Base-by-base conservation (phyloP, 2,113 vertebrate genomes). In the Phycodurus eques region DNA sequence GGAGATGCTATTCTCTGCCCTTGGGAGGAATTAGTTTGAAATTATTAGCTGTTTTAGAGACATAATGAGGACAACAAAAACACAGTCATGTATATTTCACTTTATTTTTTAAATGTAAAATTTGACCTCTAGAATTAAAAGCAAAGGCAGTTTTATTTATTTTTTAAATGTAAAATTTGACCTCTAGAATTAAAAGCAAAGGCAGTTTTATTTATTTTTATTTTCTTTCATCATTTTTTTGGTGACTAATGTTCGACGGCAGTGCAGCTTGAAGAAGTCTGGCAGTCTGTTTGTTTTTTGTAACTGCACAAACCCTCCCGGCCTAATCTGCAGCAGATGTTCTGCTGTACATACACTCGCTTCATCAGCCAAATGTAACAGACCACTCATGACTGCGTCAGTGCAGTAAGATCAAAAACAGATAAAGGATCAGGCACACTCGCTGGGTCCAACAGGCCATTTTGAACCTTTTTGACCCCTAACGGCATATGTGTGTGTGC, bases 1-100 rank as follows among this genome's bases (percentile, higher is more conserved):
- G 3, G 68, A 70, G 80, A 80, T 72, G 75, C 54, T 76, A 76
- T 75, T 77, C 35, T 46, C 15, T 56, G 35, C 76, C 74, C 78
- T 64, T 67, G 71, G 67, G 74, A 73, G 62, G 51, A 72, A 76
- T 67, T 73, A 73, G 69, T 22, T 60, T 59, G 20, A 33, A 9
- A 17, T 69, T 57, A 9, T 56, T 57, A 53, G 3, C 63, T 78
- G 47, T 68, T 76, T 71, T 69, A 43, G 22, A 31, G 8, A 59
- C 27, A 15, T 31, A 7, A 59, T 61, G 59, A 61, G 31, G 6
- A 61, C 15, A 42, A 20, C 27, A 11, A 60, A 33, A 15, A 33
- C 57, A 6, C 31, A 35, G 13, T 59, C 57, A 33, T 56, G 9
- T 22, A 12, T 14, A 33, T 7, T 35, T 61, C 31, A 33, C 9